These are phyloP conservation scores for Holcopasites calliopsidis DNA, from an alignment of 1,140 invertebrate genomes.

Conservation along the genomic window DNA sequence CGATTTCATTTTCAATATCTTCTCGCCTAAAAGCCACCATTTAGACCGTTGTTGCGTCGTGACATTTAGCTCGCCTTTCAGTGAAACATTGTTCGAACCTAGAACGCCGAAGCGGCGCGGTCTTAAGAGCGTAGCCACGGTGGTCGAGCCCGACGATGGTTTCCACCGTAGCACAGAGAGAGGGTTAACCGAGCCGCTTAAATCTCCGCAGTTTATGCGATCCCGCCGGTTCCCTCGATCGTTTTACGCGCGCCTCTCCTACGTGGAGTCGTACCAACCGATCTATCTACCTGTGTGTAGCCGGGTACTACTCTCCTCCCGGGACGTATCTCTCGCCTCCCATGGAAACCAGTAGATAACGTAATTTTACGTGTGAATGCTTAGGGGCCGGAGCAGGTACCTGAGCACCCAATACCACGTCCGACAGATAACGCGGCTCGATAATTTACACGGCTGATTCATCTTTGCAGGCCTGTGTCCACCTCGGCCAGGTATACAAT, in stretches of 20 bases:
- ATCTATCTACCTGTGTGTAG: conserved; percentile 62
- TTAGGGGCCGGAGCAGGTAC: conserved; percentile 67
- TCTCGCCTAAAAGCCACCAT: conserved; percentile 30
- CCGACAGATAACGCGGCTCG: conserved; percentile 68
- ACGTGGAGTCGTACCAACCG: conserved; percentile 56
- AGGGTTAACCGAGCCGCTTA: conserved; percentile 49
- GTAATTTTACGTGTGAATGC: conserved; percentile 73
- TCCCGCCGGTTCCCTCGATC: conserved; percentile 61
- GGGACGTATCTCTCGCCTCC: conserved; percentile 61
- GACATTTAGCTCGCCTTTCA: conserved; percentile 52
- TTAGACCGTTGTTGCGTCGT: background rate
- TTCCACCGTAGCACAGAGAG: conserved; percentile 58
- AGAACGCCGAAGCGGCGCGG: background rate
- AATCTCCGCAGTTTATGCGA: conserved; percentile 62
- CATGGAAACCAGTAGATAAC: conserved; percentile 70
- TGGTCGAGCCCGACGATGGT: conserved; percentile 57
- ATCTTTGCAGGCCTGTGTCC: conserved; percentile 56
- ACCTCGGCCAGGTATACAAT: conserved; percentile 37
- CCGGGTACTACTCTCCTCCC: conserved; percentile 54
- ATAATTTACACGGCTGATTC: conserved; percentile 74
- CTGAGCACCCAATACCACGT: conserved; percentile 67
- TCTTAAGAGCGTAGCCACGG: conserved; percentile 56
- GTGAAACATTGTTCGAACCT: conserved; percentile 53
- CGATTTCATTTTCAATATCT: conserved; percentile 43
- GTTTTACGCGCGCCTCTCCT: conserved; percentile 62